phyloP scores from a whole-genome alignment of 2,113 vertebrate species.

The Callipepla squamata region DNA sequence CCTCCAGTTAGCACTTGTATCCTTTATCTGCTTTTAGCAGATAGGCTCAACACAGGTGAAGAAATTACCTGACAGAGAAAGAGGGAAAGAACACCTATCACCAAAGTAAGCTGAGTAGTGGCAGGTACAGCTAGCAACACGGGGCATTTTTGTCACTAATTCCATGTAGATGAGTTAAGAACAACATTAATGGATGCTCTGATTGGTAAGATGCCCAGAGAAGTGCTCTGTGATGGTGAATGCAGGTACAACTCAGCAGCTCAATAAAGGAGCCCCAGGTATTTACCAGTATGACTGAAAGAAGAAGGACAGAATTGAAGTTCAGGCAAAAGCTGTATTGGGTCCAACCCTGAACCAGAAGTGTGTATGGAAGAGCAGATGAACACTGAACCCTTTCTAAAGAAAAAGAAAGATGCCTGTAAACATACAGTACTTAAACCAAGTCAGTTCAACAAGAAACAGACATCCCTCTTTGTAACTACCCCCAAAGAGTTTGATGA shows the following conservation, averaged over 20 bases:
- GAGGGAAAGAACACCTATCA: neutral
- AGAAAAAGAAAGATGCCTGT: neutral
- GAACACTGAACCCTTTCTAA: neutral
- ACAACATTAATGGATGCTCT: neutral
- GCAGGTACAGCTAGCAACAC: neutral
- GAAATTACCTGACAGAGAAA: neutral
- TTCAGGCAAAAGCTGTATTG: neutral
- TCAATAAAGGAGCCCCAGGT: neutral
- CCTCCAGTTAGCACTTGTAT: neutral
- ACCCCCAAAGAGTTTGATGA: neutral
- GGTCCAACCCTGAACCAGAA: neutral
- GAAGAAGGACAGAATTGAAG: neutral
- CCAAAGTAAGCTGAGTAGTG: neutral
- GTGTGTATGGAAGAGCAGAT: neutral
- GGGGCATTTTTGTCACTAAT: neutral
- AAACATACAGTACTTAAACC: neutral
- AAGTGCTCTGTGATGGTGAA: neutral
- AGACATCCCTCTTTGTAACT: neutral
- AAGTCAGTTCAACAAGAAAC: neutral
- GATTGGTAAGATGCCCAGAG: neutral
- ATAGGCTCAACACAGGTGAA: neutral
- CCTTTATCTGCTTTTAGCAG: neutral
- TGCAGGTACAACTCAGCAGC: neutral
- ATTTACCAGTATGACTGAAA: neutral
- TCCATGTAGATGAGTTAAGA: fast-evolving